Evolutionary conservation across 2,888 invertebrate genomes (phyloP).

Genomic region (Sarcophaga caerulescens): DNA sequence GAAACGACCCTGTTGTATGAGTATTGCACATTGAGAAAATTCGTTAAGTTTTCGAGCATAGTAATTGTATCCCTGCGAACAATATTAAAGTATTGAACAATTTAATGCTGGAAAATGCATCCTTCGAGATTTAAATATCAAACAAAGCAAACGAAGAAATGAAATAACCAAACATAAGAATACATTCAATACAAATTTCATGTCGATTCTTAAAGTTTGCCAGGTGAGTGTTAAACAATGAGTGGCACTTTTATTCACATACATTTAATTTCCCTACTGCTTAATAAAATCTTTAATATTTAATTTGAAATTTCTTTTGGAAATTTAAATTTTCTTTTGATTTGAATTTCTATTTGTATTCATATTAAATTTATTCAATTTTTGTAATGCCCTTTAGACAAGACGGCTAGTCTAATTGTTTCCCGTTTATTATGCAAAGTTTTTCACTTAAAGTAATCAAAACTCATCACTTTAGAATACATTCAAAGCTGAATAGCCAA

Average conservation of each 20-base stretch:
- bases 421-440: neutral
- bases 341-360: neutral
- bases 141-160: neutral
- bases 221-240: too few species aligned
- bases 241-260: too few species aligned
- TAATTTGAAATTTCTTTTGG: neutral
- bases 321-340: neutral
- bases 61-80: too few species aligned
- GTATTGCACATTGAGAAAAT: too few species aligned
- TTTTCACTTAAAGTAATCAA: slow-evolving; percentile 4
- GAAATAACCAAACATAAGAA: too few species aligned
- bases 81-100: neutral
- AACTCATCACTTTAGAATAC: too few species aligned
- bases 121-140: neutral
- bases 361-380: neutral
- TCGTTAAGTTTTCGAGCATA: too few species aligned
- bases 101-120: neutral
- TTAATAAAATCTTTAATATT: neutral
- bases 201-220: too few species aligned
- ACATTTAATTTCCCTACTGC: neutral
- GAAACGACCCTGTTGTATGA: too few species aligned
- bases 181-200: too few species aligned
- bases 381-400: neutral
- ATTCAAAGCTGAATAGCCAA: too few species aligned
- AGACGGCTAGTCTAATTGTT: neutral